phyloP scores from a whole-genome alignment of 2,797 vertebrate genomes.

The Nyctibius grandis region DNA sequence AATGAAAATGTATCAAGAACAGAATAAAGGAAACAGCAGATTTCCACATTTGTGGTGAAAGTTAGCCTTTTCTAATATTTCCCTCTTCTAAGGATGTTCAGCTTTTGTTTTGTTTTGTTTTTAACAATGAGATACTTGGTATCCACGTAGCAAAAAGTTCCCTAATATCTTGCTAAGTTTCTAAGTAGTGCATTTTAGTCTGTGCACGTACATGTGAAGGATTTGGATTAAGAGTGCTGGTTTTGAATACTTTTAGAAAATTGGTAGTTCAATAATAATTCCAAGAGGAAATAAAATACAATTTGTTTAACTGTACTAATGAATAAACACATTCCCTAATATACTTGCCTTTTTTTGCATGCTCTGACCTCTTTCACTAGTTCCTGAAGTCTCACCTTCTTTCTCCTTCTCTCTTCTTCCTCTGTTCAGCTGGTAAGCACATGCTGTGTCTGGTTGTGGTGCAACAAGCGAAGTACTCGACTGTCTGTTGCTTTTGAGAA shows the following conservation, averaged over 20 bases:
- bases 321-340: neutral
- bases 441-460: neutral
- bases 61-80: neutral
- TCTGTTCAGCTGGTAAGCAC: neutral
- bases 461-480: neutral
- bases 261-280: neutral
- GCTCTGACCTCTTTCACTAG: neutral
- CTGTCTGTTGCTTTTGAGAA: neutral
- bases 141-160: neutral
- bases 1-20: neutral
- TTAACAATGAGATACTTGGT: neutral
- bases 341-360: neutral
- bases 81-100: neutral
- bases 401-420: neutral
- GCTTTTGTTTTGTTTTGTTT: neutral
- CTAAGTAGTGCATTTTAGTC: neutral
- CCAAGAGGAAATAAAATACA: neutral
- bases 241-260: neutral
- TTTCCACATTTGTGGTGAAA: neutral
- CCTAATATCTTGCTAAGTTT: neutral
- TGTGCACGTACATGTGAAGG: neutral
- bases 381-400: neutral
- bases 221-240: neutral
- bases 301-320: neutral
- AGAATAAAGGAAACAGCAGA: neutral